These are phyloP conservation scores for Platysternon megacephalum DNA, from an alignment of 2,113 vertebrate species.

Conservation along the genomic window DNA sequence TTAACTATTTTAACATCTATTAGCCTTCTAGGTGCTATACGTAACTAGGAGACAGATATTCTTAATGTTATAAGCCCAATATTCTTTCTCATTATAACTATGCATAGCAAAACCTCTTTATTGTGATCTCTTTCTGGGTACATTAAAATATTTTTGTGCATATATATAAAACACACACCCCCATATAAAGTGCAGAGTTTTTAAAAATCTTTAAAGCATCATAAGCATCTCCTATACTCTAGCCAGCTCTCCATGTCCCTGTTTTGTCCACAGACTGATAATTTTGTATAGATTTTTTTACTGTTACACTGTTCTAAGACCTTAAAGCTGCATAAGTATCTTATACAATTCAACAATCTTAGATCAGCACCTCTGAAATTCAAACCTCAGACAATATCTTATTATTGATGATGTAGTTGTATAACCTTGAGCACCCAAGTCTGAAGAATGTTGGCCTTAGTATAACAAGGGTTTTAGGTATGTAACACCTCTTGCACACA, in stretches of 20 bases:
- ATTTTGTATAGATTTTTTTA: not conserved
- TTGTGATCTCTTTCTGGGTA: not conserved
- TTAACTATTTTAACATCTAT: not conserved
- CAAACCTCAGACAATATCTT: not conserved
- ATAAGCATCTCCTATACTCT: not conserved
- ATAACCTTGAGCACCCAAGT: not conserved
- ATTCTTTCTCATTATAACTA: not conserved
- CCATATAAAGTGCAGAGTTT: not conserved
- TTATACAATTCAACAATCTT: not conserved
- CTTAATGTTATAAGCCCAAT: not conserved
- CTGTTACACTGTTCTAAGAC: not conserved
- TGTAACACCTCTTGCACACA: not conserved
- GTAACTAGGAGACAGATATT: not conserved
- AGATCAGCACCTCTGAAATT: not conserved
- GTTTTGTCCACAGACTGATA: not conserved
- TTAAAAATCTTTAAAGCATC: not conserved
- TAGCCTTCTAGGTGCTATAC: not conserved
- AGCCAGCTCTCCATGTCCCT: not conserved
- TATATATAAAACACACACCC: not conserved
- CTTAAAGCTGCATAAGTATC: not conserved
- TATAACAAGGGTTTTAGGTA: not conserved
- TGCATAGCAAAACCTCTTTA: not conserved
- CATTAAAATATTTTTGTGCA: not conserved
- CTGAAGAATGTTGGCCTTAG: not conserved
- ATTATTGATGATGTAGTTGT: not conserved